Evolutionary conservation across 2,888 invertebrate species (phyloP).

Genomic region (Serrognathus titanus): DNA sequence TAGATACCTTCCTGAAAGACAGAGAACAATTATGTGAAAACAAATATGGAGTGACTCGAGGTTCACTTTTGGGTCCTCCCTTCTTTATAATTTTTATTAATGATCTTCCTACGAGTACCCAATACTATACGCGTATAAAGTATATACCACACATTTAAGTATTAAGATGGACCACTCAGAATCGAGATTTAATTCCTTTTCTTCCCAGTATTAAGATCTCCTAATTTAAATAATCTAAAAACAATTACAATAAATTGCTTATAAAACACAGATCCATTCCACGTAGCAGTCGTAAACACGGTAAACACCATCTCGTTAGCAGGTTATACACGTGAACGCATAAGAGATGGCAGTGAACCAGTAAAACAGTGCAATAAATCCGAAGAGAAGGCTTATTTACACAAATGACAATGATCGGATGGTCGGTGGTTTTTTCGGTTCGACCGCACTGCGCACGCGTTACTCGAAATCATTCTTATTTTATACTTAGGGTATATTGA

Average conservation of each 20-base stretch:
- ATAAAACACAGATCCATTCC: neutral
- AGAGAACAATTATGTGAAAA: no score
- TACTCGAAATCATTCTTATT: constrained; percentile 11
- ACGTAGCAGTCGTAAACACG: neutral
- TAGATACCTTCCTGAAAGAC: no score
- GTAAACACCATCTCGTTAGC: neutral
- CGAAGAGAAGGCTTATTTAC: neutral
- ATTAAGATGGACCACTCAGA: no score
- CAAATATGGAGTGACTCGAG: no score
- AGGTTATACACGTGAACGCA: neutral
- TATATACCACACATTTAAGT: no score
- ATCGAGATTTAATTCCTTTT: no score
- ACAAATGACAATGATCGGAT: neutral
- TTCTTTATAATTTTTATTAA: no score
- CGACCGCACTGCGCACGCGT: constrained; percentile 3
- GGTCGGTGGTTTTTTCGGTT: neutral
- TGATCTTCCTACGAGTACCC: no score
- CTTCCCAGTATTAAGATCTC: no score
- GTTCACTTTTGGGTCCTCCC: no score
- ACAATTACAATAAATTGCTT: constrained; percentile 1
- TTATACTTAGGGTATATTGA: constrained; percentile 7
- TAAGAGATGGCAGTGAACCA: neutral
- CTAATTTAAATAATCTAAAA: neutral
- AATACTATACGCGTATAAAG: no score
- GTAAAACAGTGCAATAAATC: neutral